Evolutionary conservation across 2,797 vertebrate species (phyloP), one percentile per base, ranked within the genome.

Genomic region (Halcyon leucocephala): DNA sequence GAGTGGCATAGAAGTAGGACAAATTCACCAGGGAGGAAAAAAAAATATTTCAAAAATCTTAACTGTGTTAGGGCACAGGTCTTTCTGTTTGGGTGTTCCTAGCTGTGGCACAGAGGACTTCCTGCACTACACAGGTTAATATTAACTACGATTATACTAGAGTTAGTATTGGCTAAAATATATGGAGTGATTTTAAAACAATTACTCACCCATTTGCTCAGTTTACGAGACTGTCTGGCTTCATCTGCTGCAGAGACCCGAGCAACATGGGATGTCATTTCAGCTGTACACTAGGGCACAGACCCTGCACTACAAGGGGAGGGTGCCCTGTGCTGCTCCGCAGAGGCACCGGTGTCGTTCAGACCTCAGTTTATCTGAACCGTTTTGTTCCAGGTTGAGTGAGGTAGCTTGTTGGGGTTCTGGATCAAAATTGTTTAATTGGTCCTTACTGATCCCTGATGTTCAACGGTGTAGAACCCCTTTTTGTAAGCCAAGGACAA

Each of bases 301-400:
- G 35, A n/a, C 26, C 33, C 35, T 0, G 2, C 14, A 44, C 22
- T 37, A 16, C 26, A 39, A 51, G 41, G 35, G 7, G 11, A 67
- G 6, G 0, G 3, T 39, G 39, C 41, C 26, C n/a, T 2, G 0
- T 79, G 24, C 44, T 19, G 12, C 39, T 51, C n/a, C 33, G 37
- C 19, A 54, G 49, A 41, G 28, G 18, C 37, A 21, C 37, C 35
- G 4, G 1, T 14, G 12, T 37, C 74, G 28, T 14, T 49, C 73
- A 49, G 29, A 31, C 31, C 14, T 21, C 16, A 24, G 29, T 52
- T 41, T 58, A 35, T 65, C 55, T 41, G 57, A 55, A 39, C 20
- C 7, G n/a, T 29, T 55, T 39, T 7, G 14, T 60, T 83, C 57
- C 0, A 0, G 12, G 11, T 54, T 70, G 33, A 65, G 42, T 0